Percentiles rank a stretch among this genome's conserved stretches.
Conservation (phyloP, 1,140 invertebrate genomes). For the Drosophila kanapiae region DNA sequence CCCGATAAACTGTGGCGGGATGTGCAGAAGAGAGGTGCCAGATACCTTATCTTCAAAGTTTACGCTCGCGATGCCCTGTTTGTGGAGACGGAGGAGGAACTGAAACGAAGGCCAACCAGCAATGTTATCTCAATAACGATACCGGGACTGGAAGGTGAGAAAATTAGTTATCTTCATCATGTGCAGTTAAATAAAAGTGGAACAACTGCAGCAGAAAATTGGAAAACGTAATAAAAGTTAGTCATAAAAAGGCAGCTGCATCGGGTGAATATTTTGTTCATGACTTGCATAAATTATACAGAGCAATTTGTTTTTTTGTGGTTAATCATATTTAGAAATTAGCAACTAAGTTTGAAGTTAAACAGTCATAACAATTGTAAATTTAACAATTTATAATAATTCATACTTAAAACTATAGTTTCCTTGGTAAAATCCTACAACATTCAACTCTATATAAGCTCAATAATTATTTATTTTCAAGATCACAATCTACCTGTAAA, state of each 20-base stretch:
- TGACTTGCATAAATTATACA: neutral
- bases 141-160: conserved; percentile 66
- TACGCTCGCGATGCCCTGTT: conserved; percentile 74
- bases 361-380: too few relatives aligned
- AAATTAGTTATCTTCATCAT: conserved; percentile 12
- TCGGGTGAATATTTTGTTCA: too few relatives aligned
- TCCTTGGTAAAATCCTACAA: neutral
- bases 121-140: conserved; percentile 75
- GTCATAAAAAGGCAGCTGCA: neutral
- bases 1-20: conserved; percentile 54
- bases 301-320: neutral
- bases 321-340: neutral
- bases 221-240: neutral
- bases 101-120: conserved; percentile 40
- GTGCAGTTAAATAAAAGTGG: conserved; percentile 5
- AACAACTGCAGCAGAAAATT: conserved; percentile 1
- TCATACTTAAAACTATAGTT: too few relatives aligned
- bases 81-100: conserved; percentile 52
- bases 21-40: conserved; percentile 9
- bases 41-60: conserved; percentile 68
- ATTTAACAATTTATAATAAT: too few relatives aligned
- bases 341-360: too few relatives aligned
- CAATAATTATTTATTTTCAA: conserved; percentile 5
- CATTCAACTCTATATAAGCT: neutral
- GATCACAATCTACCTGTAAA: conserved; percentile 39